Percentiles rank a stretch among this genome's conserved stretches.
These are phyloP conservation scores for Pyrrhura leucotis DNA, from an alignment of 2,797 vertebrate genomes.

Conservation along the genomic window DNA sequence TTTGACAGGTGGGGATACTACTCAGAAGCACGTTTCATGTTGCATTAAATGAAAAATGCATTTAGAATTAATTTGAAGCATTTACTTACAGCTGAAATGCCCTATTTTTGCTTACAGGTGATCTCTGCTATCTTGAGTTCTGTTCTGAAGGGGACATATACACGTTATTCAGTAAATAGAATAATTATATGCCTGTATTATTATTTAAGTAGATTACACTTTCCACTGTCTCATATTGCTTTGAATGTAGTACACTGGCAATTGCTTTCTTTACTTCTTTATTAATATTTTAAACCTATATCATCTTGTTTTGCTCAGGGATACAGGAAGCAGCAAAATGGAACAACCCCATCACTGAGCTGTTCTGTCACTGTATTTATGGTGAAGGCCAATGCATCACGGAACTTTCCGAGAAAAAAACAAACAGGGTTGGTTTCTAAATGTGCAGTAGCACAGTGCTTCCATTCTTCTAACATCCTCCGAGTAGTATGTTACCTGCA, in stretches of 20 bases:
- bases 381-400: background rate
- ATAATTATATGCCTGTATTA: background rate
- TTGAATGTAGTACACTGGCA: background rate
- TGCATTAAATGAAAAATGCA: background rate
- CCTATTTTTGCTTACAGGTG: background rate
- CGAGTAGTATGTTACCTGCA: background rate
- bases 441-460: background rate
- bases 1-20: conserved; percentile 1
- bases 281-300: conserved; percentile 28
- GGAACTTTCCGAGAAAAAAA: background rate
- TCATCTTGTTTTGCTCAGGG: background rate
- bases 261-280: background rate
- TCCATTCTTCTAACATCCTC: background rate
- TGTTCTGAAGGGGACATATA: background rate
- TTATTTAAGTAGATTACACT: background rate
- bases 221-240: background rate
- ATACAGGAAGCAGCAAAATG: background rate
- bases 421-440: background rate
- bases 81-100: background rate
- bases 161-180: background rate
- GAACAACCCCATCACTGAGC: background rate
- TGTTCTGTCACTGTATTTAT: background rate
- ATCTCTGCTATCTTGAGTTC: background rate
- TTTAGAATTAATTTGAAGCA: background rate
- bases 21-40: background rate